These are phyloP conservation scores for Oophaga pumilio DNA, from an alignment of 2,113 vertebrate genomes.

Conservation along the genomic window DNA sequence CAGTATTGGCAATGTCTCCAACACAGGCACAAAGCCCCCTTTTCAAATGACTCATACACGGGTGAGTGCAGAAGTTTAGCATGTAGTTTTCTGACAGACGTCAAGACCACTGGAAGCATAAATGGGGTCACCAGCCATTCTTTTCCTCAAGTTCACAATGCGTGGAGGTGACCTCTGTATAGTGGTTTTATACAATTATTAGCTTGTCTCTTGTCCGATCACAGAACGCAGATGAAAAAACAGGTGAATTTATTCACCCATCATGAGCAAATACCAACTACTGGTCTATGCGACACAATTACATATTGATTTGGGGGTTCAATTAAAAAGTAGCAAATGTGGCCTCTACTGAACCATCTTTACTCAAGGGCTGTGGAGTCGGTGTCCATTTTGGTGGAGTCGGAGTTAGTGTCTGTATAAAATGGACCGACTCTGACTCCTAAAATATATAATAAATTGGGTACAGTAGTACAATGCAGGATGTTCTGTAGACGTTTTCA, in stretches of 20 bases:
- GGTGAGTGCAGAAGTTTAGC: slow-evolving; percentile 43
- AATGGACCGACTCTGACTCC: too few relatives aligned
- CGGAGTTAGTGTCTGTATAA: too few relatives aligned
- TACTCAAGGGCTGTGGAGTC: too few relatives aligned
- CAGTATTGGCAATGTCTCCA: slow-evolving; percentile 32
- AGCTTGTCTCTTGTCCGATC: neutral
- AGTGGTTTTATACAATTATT: slow-evolving; percentile 21
- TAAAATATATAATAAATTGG: too few relatives aligned
- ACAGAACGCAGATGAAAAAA: neutral
- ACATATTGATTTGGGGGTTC: neutral
- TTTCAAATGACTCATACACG: slow-evolving; percentile 48
- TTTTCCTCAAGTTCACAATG: slow-evolving; percentile 31
- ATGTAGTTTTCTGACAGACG: slow-evolving; percentile 47
- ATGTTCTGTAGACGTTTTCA: too few relatives aligned
- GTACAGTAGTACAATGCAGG: too few relatives aligned
- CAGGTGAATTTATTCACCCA: neutral
- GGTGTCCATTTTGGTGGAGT: too few relatives aligned
- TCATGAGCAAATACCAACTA: neutral
- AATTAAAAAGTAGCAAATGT: neutral
- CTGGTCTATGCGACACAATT: neutral
- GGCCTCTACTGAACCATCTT: neutral
- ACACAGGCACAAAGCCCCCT: slow-evolving; percentile 44
- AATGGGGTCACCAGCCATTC: slow-evolving; percentile 36
- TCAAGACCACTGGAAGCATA: slow-evolving; percentile 27
- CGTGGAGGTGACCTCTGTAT: slow-evolving; percentile 36